Percentiles rank a stretch among this genome's conserved stretches.
These are phyloP conservation scores for Zaprionus inermis DNA, from an alignment of 1,140 invertebrate genomes.

Conservation along the genomic window DNA sequence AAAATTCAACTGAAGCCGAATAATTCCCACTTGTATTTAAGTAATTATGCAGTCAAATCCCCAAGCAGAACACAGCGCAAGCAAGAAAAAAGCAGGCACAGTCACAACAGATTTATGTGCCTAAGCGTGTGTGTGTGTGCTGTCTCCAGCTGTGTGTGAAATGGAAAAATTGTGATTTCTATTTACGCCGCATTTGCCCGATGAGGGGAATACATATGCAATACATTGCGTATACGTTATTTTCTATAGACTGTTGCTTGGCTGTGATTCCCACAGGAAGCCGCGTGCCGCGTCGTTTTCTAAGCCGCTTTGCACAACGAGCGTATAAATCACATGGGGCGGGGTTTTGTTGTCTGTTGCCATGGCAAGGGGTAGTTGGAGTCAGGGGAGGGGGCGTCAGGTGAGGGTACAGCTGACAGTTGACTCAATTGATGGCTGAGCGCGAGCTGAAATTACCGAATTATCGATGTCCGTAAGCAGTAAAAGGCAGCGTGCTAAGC, in stretches of 20 bases:
- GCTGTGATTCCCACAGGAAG: neutral
- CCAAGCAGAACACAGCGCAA: constrained; percentile 26
- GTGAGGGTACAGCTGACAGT: neutral
- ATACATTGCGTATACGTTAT: neutral
- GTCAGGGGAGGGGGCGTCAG: no score
- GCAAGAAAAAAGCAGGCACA: neutral
- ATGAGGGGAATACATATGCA: neutral
- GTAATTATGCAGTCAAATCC: constrained; percentile 69
- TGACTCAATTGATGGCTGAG: neutral
- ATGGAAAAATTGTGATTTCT: constrained; percentile 31
- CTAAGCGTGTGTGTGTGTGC: constrained; percentile 2
- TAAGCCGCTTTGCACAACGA: constrained; percentile 22
- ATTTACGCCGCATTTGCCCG: constrained; percentile 38
- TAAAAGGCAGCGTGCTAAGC: neutral
- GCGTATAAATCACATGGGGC: neutral
- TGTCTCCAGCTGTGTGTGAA: constrained; percentile 22
- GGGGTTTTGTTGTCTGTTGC: neutral
- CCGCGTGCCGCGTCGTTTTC: neutral
- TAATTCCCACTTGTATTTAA: constrained; percentile 74
- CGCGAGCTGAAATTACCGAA: neutral
- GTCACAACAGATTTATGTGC: constrained; percentile 23
- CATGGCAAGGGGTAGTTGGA: neutral
- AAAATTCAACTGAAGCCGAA: constrained; percentile 57
- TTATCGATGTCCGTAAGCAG: neutral
- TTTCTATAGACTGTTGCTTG: neutral